Evolutionary conservation across 2,888 invertebrate genomes (phyloP), one percentile per base, ranked within the genome.

Genomic region (Cryptophagus acutangulus): DNA sequence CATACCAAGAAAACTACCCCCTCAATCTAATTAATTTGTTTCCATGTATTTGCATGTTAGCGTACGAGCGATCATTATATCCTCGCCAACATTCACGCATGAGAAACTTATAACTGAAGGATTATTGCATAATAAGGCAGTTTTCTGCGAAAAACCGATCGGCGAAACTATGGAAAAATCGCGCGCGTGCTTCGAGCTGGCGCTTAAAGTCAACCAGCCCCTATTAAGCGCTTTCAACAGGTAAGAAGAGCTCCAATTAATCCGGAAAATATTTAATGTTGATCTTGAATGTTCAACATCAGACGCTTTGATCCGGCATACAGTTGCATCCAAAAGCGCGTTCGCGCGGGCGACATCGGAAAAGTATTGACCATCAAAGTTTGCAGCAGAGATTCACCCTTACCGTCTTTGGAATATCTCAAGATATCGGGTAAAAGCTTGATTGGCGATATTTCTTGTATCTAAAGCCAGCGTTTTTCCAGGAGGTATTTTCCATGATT

Each of bases 121-220:
- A 1, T 63, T 81, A 26, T 65, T 71, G 6, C 68, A 72, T 38
- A 72, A 74, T 45, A 83, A 82, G 57, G 75, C 77, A 13, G 79
- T 84, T 0, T 82, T 81, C 60, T 81, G 81, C 52, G 83, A 84
- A 62, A 84, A 84, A 55, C 84, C 83, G 0, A 74, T 83, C 6
- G 77, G 81, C 0, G 74, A 77, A 51, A 70, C 71, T 43, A 66
- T 71, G 2, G 67, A 71, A 16, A 72, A 74, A 5, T 75, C 77
- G 0, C 68, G 67, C 45, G 73, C 69, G 40, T 79, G 81, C 52
- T 82, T 78, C 57, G 73, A 77, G 29, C 65, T 72, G 1, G 81
- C 83, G 0, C 71, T 72, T 39, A 66, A 73, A 33, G 70, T 71
- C 17, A 74, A 75, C 1, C 72, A 71, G 17, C 72, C 76, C 1